Evolutionary conservation across 1,140 invertebrate species (phyloP), one percentile per base, ranked within the genome.

Genomic region (Orius insidiosus): DNA sequence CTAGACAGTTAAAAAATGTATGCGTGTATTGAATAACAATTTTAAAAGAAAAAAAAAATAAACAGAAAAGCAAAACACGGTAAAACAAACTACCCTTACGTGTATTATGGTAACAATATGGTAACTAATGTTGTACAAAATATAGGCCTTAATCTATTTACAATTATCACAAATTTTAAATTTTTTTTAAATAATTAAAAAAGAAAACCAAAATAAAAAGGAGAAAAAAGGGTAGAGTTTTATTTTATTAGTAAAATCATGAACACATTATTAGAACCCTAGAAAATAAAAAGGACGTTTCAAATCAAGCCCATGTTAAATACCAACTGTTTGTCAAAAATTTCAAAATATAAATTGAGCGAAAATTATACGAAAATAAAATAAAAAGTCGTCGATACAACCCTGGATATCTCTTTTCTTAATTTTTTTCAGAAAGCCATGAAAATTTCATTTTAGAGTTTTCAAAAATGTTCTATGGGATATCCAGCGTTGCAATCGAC

Each of bases 91-190:
- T 35, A 43, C 47, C 30, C 24, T 15, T 39, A 42, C 32, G 18
- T 13, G 13, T 37, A 38, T 16, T 32, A 49, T 34, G 34, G 40
- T 34, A 46, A 46, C 32, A 46, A 35, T 46, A 46, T 34, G 13
- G 34, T 34, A 11, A 18, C 18, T 8, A 8, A 11, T 11, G 41
- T 43, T 43, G 24, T 43, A 11, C 24, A 43, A 43, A 43, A 43
- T 43, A 43, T 19, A 19, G 32, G 41, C 19, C 32, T 43, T 43
- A 43, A 31, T 24, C 24, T 24, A 18, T 11, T 14, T 11, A 39
- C 37, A 18, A 39, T 18, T 16, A 39, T 11, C 10, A 9, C 18
- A 39, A 39, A 39, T 11, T 18, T 16, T 39, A 9, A 39, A 39
- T 37, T 3, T 13, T 37, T 37, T 37, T 13, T 39, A 13, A 11